Base-by-base conservation (phyloP, 2,888 invertebrate genomes). In the Balanococcus diminutus region DNA sequence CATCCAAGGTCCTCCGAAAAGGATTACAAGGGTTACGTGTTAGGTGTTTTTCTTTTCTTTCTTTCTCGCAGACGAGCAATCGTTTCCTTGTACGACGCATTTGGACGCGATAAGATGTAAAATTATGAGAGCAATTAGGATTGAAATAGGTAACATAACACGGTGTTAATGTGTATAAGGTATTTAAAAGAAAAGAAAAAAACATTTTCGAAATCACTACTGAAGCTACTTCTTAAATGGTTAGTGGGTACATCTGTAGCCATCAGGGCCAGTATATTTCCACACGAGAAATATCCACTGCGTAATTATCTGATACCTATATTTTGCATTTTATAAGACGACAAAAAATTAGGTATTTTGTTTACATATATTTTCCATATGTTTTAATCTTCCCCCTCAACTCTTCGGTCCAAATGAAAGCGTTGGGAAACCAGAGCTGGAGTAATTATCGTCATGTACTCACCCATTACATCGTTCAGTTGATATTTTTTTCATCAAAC, bases 1-100 rank as follows among this genome's bases (percentile, higher is more conserved):
- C 61, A 67, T 32, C 75, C 32, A 75, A 75, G 75, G 32, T 75
- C 32, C n/a, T 32, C 75, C 32, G n/a, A 75, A 75, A 75, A 75
- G 75, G 31, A 75, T 75, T 75, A 75, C 32, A 32, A 75, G 75
- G 75, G 75, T 75, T 32, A 75, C 75, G 14, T n/a, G 28, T 25
- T 28, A 28, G 61, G 61, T 51, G 51, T 51, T 51, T 42, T 51
- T 51, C 19, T 51, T 51, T 9, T 51, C 51, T 51, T 1, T 51
- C 6, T 51, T 51, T n/a, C 19, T 51, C 19, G n/a, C n/a, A n/a
- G n/a, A n/a, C n/a, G n/a, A n/a, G n/a, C n/a, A n/a, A n/a, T n/a
- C n/a, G n/a, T 32, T 75, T 32, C 19, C n/a, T 32, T 67, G 25
- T 61, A 28, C 67, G 14, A 67, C 9, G 28, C 42, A 51, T n/a